phyloP scores from a whole-genome alignment of 2,113 vertebrate genomes.

The Gymnocephalus cernua region DNA sequence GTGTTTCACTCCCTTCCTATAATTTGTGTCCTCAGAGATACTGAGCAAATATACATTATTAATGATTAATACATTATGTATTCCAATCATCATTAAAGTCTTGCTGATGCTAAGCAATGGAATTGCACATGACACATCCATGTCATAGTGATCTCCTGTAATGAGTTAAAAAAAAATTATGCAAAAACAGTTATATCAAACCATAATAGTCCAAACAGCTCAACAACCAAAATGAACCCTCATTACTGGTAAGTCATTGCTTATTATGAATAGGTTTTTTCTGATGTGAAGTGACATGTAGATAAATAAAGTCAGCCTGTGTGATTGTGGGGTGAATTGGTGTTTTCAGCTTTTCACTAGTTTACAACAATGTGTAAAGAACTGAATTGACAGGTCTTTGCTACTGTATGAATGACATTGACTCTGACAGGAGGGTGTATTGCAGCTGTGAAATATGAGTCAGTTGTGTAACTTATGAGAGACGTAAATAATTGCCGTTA shows the following conservation, averaged over 20 bases:
- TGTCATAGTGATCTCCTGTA: slow-evolving; percentile 10
- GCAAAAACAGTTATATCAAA: slow-evolving; percentile 26
- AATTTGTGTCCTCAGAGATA: slow-evolving; percentile 43
- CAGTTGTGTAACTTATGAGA: slow-evolving; percentile 27
- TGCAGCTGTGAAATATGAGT: slow-evolving; percentile 36
- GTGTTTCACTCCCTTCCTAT: slow-evolving; percentile 1
- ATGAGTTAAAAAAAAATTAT: slow-evolving; percentile 9
- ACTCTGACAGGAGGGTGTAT: slow-evolving; percentile 26
- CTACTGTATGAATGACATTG: slow-evolving; percentile 30
- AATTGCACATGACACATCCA: slow-evolving; percentile 17
- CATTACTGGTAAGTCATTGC: slow-evolving; percentile 28
- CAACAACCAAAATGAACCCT: slow-evolving; percentile 32
- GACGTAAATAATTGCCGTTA: slow-evolving; percentile 11
- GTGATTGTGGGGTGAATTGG: background rate
- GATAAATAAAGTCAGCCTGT: slow-evolving; percentile 15
- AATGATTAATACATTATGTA: slow-evolving; percentile 51
- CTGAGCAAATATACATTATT: slow-evolving; percentile 6
- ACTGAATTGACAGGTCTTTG: slow-evolving; percentile 16
- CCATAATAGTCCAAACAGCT: slow-evolving; percentile 40
- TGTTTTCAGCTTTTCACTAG: background rate
- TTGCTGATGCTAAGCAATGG: slow-evolving; percentile 3
- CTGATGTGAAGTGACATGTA: slow-evolving; percentile 6
- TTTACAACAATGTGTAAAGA: background rate
- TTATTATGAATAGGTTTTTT: slow-evolving; percentile 18
- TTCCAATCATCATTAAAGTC: slow-evolving; percentile 46